Base-by-base conservation (phyloP, 1,140 invertebrate genomes). In the Episyrphus balteatus region DNA sequence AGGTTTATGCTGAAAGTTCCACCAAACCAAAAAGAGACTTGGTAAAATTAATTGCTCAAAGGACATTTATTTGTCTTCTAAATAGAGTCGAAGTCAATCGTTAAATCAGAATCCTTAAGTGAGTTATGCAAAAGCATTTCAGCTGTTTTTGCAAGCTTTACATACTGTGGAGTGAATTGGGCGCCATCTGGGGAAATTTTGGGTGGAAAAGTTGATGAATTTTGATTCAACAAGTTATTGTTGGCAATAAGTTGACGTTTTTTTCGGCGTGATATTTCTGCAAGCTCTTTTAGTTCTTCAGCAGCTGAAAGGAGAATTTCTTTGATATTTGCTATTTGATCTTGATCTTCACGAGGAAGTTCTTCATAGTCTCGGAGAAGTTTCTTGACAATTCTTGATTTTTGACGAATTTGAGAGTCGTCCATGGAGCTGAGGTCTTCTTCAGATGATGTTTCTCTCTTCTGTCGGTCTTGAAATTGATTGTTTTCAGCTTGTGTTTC, bases 361-460 rank as follows among this genome's bases (percentile, higher is more conserved):
- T 54, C 50, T 10, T 66, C 56, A 42, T 66, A 66, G 43, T 66
- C 52, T 0, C 45, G 40, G 13, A 66, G 21, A 1, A 66, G 43
- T 41, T 66, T 63, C 46, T 63, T 66, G 5, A 66, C 61, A 9
- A 57, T 50, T 1, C 50, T 49, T 0, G 55, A 54, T 40, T 63
- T 61, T 17, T 63, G 43, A 37, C 50, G 55, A 31, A 66, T 55
- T 31, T 55, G 51, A 5, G 15, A 46, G 0, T 51, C 37, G 12
- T 63, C 57, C 0, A 65, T 47, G 2, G 51, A 19, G 0, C 40
- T 50, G 17, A 53, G 34, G 18, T 62, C 50, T 34, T 55, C 48
- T 13, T 0, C 36, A 36, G 5, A 57, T 12, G 1, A 42, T 32
- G 2, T 44, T 34, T 55, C 52, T 0, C 62, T 52, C 36, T 61